Base-by-base conservation (phyloP, 1,140 invertebrate species). In the Euwallacea fornicatus region DNA sequence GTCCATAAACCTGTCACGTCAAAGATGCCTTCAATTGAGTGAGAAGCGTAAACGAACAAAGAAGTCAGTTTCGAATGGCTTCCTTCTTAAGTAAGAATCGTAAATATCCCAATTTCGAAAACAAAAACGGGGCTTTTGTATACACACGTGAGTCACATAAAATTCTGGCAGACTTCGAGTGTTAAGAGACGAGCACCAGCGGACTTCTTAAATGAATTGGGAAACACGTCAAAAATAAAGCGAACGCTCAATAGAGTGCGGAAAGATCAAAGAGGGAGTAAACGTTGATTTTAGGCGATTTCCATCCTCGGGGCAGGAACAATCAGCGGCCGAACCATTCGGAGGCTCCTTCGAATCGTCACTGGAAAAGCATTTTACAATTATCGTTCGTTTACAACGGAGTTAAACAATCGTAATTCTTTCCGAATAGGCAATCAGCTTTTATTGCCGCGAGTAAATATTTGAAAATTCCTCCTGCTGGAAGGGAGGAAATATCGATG, bases 71-170 rank as follows among this genome's bases (percentile, higher is more conserved):
- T 50, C 13, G 46, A 50, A 50, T 50, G 46, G 46, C 46, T 50
- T 13, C 13, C 46, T 50, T 50, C 46, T 50, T 13, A 11, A 10
- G 46, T 11, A 13, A 11, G 9, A 50, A 50, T 50, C 13, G 46
- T 50, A 50, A 50, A 50, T 50, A 50, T 50, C 9, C 13, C 13
- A 66, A 66, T 55, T 66, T 56, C 50, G 33, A 66, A 65, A 66
- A 66, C 54, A 55, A 66, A 66, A 66, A 55, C 64, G n/a, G 42
- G 42, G 42, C 53, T 44, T 66, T 76, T 77, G 76, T 77, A 77
- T 77, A 76, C 73, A 77, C 76, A 77, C 75, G 75, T 77, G 76
- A 75, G 72, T 76, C 76, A 75, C 74, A 77, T 77, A 77, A 77
- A 77, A 77, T 76, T 54, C 61, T 61, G 68, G 63, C 76, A 76